Base-by-base conservation (phyloP, 2,888 invertebrate genomes). In the Plebejus melissa region DNA sequence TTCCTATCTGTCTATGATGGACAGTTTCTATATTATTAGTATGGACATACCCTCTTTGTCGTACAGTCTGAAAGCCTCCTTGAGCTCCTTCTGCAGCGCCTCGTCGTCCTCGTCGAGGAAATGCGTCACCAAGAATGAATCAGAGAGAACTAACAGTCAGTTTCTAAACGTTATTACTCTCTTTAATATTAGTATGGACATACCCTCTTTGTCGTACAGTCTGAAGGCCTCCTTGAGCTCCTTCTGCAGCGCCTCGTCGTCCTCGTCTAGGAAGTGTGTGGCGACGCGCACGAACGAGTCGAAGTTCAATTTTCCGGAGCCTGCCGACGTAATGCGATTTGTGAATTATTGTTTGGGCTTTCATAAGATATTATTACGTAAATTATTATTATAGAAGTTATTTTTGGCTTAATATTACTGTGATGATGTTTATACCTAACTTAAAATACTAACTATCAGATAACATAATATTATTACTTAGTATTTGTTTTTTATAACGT, bases 201-300 rank as follows among this genome's bases (percentile, higher is more conserved):
- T 84, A 95, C 96, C 96, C 90, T 97, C 97, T 92, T 97, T 98
- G 87, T 98, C 98, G 84, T 98, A 97, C 36, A 98, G 95, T 83
- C 98, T 95, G 93, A 98, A 98, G 72, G 98, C 98, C 89, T 97
- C 97, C 85, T 97, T 96, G 36, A 98, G 94, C 90, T 98, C 98
- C 82, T 97, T 96, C 87, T 98, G 97, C 80, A 97, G 88, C 7
- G 96, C 96, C 83, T 98, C 98, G 80, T 96, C 96, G 82, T 98
- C 98, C 86, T 97, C 97, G 82, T 96, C 97, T 80, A 98, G 91
- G 88, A 98, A 98, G 83, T 96, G 96, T 74, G 95, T 94, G 13
- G 97, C 97, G 71, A 97, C 96, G 36, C 96, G 95, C 79, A 96
- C 96, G 89, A 98, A 98, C 69, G 97, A 96, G 79, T 97, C 97